phyloP scores from a whole-genome alignment of 2,113 vertebrate genomes.

The Rhagologus leucostigma region DNA sequence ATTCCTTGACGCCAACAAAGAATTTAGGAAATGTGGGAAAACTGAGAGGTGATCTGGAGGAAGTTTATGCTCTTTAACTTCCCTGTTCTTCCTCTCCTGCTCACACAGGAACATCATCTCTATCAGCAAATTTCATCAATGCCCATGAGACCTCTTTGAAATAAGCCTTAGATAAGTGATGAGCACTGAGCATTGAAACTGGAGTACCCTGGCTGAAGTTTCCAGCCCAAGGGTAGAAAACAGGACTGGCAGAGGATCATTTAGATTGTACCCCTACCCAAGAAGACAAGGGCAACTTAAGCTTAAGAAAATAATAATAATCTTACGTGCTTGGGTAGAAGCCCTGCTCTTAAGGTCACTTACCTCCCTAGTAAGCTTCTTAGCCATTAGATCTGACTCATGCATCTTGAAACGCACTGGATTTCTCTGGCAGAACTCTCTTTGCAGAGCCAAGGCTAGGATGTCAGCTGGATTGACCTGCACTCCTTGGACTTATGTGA shows the following conservation, averaged over 20 bases:
- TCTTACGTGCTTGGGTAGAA: not conserved
- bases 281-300: not conserved
- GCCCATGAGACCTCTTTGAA: conserved; percentile 3
- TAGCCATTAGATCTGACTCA: conserved; percentile 46
- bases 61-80: not conserved
- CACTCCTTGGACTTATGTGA: not conserved
- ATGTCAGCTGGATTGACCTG: conserved; percentile 34
- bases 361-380: not conserved
- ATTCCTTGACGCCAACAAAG: not conserved
- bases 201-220: not conserved
- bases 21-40: not conserved
- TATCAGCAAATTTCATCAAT: not conserved
- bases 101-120: not conserved
- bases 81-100: not conserved
- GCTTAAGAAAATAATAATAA: not conserved
- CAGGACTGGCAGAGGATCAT: conserved; percentile 16
- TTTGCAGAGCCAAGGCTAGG: conserved; percentile 29
- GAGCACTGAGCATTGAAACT: not conserved
- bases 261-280: not conserved
- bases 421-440: conserved; percentile 24
- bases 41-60: not conserved
- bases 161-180: conserved; percentile 8
- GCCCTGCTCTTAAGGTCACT: not conserved
- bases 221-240: conserved; percentile 17
- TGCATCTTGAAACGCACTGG: conserved; percentile 20